A percentile compares a stretch with the other conserved stretches of the same genome.
Conservation (phyloP, 2,888 invertebrate genomes). For the Rhimphoctona megacephalus region DNA sequence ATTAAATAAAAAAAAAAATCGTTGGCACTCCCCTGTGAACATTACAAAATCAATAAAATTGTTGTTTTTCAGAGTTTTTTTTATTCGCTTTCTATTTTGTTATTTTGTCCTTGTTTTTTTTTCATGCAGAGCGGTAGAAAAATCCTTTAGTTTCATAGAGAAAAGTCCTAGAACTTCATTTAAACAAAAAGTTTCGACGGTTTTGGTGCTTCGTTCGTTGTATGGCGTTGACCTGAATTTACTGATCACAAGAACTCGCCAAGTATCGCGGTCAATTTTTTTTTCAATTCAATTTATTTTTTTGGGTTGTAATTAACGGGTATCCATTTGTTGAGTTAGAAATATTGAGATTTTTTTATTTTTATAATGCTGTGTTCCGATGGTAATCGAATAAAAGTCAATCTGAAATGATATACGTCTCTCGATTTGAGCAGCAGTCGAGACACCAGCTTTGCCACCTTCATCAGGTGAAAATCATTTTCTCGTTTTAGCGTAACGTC, state of each 20-base stretch:
- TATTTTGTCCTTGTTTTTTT: too few relatives aligned
- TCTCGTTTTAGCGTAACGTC: neutral
- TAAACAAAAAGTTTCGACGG: neutral
- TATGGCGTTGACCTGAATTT: neutral
- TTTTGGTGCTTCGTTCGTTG: neutral
- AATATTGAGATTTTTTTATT: neutral
- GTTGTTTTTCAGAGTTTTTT: too few relatives aligned
- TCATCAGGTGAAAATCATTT: neutral
- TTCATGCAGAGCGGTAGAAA: too few relatives aligned
- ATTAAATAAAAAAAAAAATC: neutral
- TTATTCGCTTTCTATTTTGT: too few relatives aligned
- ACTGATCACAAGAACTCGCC: neutral
- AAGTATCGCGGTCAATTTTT: neutral
- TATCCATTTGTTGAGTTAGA: neutral
- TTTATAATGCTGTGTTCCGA: neutral
- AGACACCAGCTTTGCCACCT: neutral
- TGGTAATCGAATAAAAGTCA: conserved; percentile 2
- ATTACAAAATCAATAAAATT: too few relatives aligned
- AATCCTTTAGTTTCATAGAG: too few relatives aligned
- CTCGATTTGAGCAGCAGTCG: neutral
- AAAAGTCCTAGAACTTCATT: too few relatives aligned
- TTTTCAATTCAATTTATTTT: neutral
- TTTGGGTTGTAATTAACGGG: neutral
- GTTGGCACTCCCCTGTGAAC: too few relatives aligned
- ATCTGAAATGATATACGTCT: neutral